phyloP scores from a whole-genome alignment of 2,113 vertebrate species.

The Megalops atlanticus region DNA sequence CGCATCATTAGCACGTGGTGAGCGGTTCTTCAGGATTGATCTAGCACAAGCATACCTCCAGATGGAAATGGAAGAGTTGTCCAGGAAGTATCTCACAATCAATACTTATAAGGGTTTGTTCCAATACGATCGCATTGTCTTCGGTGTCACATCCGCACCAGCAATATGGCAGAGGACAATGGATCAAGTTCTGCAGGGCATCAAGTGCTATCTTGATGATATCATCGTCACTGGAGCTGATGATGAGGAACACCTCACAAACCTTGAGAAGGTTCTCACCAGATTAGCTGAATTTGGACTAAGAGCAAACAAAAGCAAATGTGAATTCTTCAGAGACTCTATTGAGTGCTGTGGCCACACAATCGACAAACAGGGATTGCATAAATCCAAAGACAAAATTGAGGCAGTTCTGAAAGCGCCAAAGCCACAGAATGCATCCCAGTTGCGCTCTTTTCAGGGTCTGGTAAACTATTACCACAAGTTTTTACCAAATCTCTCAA shows the following conservation, averaged over 20 bases:
- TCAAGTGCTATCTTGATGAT: too few species aligned
- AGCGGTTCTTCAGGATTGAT: neutral
- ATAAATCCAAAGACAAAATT: constrained; percentile 10
- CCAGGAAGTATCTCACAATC: constrained; percentile 8
- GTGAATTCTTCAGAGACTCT: neutral
- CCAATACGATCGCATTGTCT: neutral
- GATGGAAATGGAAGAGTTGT: neutral
- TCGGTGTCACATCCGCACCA: neutral
- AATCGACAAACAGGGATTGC: neutral
- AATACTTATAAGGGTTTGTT: neutral
- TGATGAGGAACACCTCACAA: neutral
- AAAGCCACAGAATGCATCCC: neutral
- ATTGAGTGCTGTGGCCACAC: neutral
- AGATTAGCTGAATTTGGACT: neutral
- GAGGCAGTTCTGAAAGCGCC: neutral
- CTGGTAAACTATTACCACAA: neutral
- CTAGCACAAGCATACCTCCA: constrained; percentile 6
- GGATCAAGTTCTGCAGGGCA: neutral
- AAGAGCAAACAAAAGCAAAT: neutral
- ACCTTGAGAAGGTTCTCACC: neutral
- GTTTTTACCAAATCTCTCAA: neutral
- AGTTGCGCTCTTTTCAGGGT: neutral
- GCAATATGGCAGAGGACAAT: neutral
- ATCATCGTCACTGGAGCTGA: too few species aligned
- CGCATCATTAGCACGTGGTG: neutral